Evolutionary conservation across 1,140 invertebrate genomes (phyloP), one percentile per base, ranked within the genome.

Genomic region (Sesamia nonagrioides): DNA sequence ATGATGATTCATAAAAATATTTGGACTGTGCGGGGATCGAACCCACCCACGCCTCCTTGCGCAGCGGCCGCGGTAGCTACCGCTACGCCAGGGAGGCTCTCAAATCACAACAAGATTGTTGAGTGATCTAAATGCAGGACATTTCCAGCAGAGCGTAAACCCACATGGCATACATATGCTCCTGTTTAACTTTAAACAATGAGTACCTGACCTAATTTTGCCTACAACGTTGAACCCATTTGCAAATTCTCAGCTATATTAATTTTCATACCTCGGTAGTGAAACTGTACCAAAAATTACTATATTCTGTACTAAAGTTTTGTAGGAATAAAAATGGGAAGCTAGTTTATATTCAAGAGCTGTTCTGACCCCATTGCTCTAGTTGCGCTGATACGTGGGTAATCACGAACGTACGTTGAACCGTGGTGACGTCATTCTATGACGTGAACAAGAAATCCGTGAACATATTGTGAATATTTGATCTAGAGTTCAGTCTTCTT

Each of bases 331-430:
- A 27, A 68, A 68, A 27, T 27, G 4, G 18, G 68, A 54, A 71
- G 13, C 68, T 71, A 52, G 27, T 71, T 54, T 37, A 71, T n/a
- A 15, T 27, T 71, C 0, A 9, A 37, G 68, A 27, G 48, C 2
- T 35, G 8, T 71, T 54, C 45, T 17, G 68, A 71, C 40, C 71
- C 15, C 71, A 42, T 58, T 73, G 52, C 37, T 58, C 71, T 15
- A 73, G 35, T 58, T 73, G 45, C 52, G 52, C 37, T 27, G 37
- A 50, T 18, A 21, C 50, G 54, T 58, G 54, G 71, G 71, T 42
- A 73, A 72, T 54, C 50, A 73, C 52, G 54, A 56, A 73, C 18
- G 71, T 45, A 56, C 54, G 18, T 42, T 73, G 71, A 73, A 73
- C 71, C 42, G 58, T n/a, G 5, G 33, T 58, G 71, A 58, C 54